Conservation (phyloP, 2,797 vertebrate species). For the Molossus molossus region DNA sequence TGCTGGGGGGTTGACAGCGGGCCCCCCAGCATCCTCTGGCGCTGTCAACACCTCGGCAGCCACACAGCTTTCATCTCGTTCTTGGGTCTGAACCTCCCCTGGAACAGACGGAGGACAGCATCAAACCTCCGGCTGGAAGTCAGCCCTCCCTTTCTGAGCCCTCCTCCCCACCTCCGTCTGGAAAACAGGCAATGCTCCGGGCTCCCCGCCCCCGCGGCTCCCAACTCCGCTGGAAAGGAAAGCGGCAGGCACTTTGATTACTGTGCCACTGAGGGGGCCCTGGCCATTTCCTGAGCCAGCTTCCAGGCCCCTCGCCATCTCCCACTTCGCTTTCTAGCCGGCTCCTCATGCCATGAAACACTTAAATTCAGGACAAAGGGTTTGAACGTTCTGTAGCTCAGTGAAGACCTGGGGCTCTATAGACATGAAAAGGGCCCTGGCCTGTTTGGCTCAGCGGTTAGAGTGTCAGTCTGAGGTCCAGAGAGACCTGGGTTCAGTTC, state of each 20-base stretch:
- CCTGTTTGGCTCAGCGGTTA: too few species aligned
- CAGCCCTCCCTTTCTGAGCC: background rate
- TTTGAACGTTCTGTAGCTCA: background rate
- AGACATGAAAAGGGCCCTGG: background rate
- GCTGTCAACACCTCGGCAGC: conserved; percentile 68
- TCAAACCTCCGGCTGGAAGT: conserved; percentile 52
- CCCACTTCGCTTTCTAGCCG: background rate
- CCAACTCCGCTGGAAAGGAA: background rate
- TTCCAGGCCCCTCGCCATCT: too few species aligned
- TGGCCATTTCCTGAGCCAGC: background rate
- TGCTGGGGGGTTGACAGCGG: conserved; percentile 75
- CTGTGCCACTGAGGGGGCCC: background rate
- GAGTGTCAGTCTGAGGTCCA: too few species aligned
- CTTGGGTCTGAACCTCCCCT: conserved; percentile 85
- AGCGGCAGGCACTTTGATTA: background rate
- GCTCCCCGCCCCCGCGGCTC: too few species aligned
- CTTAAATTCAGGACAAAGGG: conserved; percentile 19
- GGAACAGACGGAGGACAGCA: conserved; percentile 80
- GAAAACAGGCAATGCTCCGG: background rate
- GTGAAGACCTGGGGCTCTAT: background rate
- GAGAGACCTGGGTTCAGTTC: too few species aligned
- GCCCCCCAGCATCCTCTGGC: conserved; percentile 79
- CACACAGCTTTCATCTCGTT: conserved; percentile 75
- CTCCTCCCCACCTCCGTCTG: background rate
- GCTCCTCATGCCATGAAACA: background rate